phyloP scores from a whole-genome alignment of 2,888 invertebrate species.

The Helleia helle region DNA sequence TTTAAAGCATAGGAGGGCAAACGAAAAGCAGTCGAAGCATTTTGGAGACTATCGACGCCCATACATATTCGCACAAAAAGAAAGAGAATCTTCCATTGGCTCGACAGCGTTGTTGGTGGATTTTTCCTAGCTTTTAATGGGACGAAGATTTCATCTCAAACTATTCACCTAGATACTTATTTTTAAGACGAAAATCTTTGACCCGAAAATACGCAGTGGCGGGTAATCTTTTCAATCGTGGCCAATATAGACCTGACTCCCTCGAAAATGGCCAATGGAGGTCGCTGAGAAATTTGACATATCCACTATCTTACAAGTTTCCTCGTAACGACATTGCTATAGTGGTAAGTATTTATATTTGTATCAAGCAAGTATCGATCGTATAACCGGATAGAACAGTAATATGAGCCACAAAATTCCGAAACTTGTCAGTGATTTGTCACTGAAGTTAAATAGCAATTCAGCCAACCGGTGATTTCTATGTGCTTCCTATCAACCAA shows the following conservation, averaged over 20 bases:
- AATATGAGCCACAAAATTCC: too few relatives aligned
- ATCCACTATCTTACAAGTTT: slow-evolving; percentile 32
- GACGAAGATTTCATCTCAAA: too few relatives aligned
- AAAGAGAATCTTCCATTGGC: background rate
- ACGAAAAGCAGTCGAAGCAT: too few relatives aligned
- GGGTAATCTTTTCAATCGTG: slow-evolving; percentile 32
- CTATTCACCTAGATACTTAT: background rate
- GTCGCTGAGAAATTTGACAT: slow-evolving; percentile 22
- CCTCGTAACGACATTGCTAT: slow-evolving; percentile 39
- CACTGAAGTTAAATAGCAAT: too few relatives aligned
- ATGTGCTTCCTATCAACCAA: too few relatives aligned
- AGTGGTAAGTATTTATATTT: slow-evolving; percentile 28
- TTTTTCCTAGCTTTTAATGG: too few relatives aligned
- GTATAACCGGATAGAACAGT: too few relatives aligned
- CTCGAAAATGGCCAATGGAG: slow-evolving; percentile 37
- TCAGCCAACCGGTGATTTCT: too few relatives aligned
- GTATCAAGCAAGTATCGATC: background rate
- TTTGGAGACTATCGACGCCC: too few relatives aligned
- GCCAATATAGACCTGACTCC: slow-evolving; percentile 16
- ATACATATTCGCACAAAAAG: too few relatives aligned
- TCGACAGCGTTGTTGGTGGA: background rate
- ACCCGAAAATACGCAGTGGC: slow-evolving; percentile 32
- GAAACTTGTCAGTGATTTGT: too few relatives aligned
- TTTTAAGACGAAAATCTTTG: slow-evolving; percentile 15
- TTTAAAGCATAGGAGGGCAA: too few relatives aligned